phyloP scores from a whole-genome alignment of 1,140 invertebrate genomes.

The Oncopeltus fasciatus region DNA sequence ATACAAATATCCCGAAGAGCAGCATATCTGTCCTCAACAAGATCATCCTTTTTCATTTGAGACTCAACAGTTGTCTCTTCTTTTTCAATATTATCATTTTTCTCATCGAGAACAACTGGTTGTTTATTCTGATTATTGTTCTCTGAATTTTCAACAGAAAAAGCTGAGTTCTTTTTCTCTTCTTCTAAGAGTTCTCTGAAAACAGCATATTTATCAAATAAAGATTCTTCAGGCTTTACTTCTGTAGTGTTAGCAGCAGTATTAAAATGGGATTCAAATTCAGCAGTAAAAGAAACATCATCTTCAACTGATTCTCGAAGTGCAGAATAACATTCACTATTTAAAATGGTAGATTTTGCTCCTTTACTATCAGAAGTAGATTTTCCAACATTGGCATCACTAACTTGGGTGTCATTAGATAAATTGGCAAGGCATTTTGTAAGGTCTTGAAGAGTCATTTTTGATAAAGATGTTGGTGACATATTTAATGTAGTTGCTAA shows the following conservation, averaged over 20 bases:
- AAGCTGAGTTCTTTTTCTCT: conserved; percentile 33
- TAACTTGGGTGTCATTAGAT: conserved; percentile 24
- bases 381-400: conserved; percentile 3
- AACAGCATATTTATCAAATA: conserved; percentile 65
- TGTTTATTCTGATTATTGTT: conserved; percentile 25
- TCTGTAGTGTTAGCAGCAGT: conserved; percentile 29
- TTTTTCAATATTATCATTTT: conserved; percentile 22
- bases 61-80: conserved; percentile 22
- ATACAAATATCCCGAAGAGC: conserved; percentile 52
- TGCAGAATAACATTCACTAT: conserved; percentile 23
- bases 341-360: conserved; percentile 17
- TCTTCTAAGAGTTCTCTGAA: conserved; percentile 66
- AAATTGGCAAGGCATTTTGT: conserved; percentile 52
- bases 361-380: conserved; percentile 24
- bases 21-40: conserved; percentile 45
- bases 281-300: conserved; percentile 36
- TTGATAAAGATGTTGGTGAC: conserved; percentile 57
- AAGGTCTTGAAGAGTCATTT: conserved; percentile 68
- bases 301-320: conserved; percentile 25
- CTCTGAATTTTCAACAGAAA: not conserved
- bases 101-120: conserved; percentile 16
- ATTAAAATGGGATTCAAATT: conserved; percentile 48
- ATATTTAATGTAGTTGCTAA: conserved; percentile 58
- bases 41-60: not conserved
- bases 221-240: conserved; percentile 25